Percentiles rank a stretch among this genome's conserved stretches.
Evolutionary conservation across 2,888 invertebrate species (phyloP).

Genomic region (Synergus itoensis): DNA sequence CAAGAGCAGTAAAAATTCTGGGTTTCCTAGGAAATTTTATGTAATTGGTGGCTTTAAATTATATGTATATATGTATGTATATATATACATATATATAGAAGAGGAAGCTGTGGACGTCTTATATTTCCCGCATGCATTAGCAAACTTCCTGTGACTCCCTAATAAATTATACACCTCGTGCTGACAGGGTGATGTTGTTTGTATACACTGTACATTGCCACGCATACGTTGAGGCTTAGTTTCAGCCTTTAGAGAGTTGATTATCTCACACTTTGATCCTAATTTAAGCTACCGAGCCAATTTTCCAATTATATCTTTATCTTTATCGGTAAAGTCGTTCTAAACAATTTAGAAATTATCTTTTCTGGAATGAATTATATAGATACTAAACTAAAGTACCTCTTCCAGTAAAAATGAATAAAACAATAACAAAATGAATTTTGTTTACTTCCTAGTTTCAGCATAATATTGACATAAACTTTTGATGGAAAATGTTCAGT

Average conservation of each 20-base stretch:
- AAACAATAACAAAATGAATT: no score
- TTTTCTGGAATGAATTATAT: no score
- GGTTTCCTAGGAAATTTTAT: neutral
- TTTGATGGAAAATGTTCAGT: neutral
- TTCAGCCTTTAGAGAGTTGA: conserved; percentile 13
- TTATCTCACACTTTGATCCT: conserved; percentile 25
- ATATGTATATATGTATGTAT: conserved; percentile 25
- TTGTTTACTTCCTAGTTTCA: no score
- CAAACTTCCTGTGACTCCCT: conserved; percentile 50
- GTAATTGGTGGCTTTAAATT: neutral
- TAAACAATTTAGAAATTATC: no score
- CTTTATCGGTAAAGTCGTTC: no score
- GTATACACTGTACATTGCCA: conserved; percentile 13
- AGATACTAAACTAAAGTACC: neutral
- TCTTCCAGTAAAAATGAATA: no score
- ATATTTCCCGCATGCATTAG: conserved; percentile 55
- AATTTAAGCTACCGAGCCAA: conserved; percentile 1
- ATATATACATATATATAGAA: conserved; percentile 20
- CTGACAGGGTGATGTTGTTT: conserved; percentile 47
- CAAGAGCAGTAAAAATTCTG: neutral
- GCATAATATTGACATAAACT: neutral
- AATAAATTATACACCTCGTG: conserved; percentile 50
- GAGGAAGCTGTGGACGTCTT: conserved; percentile 52
- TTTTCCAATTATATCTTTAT: neutral
- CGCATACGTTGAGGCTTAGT: conserved; percentile 12